Conservation (phyloP, 2,888 invertebrate genomes). For the Drosophila atripex region DNA sequence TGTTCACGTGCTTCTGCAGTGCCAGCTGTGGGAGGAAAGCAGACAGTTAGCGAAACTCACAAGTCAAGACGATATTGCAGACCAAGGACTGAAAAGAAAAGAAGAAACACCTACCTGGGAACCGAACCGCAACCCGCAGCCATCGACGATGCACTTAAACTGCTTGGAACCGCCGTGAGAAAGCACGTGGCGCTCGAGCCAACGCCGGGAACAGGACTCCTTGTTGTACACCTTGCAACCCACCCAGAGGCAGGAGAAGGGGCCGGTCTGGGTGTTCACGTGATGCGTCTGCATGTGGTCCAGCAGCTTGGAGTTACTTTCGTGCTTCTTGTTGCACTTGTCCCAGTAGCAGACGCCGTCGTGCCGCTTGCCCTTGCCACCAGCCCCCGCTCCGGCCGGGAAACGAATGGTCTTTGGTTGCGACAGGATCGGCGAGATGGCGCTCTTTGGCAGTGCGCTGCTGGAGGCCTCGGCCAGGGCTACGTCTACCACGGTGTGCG, state of each 20-base stretch:
- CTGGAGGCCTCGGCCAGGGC: slow-evolving; percentile 71
- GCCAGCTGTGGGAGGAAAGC: slow-evolving; percentile 83
- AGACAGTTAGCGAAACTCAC: neutral
- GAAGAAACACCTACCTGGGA: slow-evolving; percentile 89
- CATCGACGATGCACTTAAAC: slow-evolving; percentile 97
- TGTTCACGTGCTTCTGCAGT: slow-evolving; percentile 96
- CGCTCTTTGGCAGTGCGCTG: slow-evolving; percentile 78
- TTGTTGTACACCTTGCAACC: slow-evolving; percentile 97
- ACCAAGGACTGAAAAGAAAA: too few relatives aligned
- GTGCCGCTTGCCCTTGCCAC: slow-evolving; percentile 82
- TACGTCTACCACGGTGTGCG: slow-evolving; percentile 83
- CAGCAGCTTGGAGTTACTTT: slow-evolving; percentile 91
- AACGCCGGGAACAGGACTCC: slow-evolving; percentile 95
- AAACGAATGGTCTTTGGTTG: slow-evolving; percentile 93
- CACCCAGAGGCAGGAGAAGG: slow-evolving; percentile 95
- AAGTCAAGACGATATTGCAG: neutral
- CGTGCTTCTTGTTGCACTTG: slow-evolving; percentile 91
- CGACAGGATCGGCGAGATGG: slow-evolving; percentile 90
- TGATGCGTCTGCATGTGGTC: slow-evolving; percentile 95
- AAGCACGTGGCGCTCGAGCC: slow-evolving; percentile 96
- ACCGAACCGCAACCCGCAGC: slow-evolving; percentile 94
- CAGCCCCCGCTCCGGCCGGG: slow-evolving; percentile 86
- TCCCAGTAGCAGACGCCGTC: slow-evolving; percentile 91
- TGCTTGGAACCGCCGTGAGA: slow-evolving; percentile 97
- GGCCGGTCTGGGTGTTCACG: slow-evolving; percentile 93